Base-by-base conservation (phyloP, 2,888 invertebrate genomes). In the Lepidonotus clava region DNA sequence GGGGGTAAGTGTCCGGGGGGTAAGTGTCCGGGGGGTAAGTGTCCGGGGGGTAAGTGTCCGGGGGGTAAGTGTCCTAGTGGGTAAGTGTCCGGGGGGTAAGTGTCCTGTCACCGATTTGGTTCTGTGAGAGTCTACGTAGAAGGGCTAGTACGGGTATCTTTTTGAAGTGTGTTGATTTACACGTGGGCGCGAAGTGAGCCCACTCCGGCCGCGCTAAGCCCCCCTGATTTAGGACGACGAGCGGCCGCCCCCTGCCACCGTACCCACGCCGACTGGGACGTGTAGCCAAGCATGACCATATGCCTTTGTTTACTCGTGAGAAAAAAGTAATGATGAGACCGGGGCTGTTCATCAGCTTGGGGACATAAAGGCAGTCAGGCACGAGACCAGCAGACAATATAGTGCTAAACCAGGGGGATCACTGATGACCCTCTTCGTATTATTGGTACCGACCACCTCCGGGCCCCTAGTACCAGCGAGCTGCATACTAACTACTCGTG, bases 121-220 rank as follows among this genome's bases (percentile, higher is more conserved):
- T n/a, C n/a, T n/a, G n/a, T n/a, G n/a, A n/a, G n/a, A n/a, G n/a
- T n/a, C n/a, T n/a, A n/a, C n/a, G n/a, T n/a, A n/a, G n/a, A n/a
- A n/a, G n/a, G n/a, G n/a, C n/a, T n/a, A 11, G 46, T 46, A 46
- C 46, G 8, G 46, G 8, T 18, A 46, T 46, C 56, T 56, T 56
- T 56, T 56, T 56, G 56, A 56, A 56, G n/a, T 56, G 56, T 11
- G 4, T 56, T 56, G 56, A 56, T 56, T n/a, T 56, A 56, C 56
- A 14, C 14, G 18, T n/a, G n/a, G n/a, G n/a, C n/a, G n/a, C n/a
- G n/a, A n/a, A 8, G 18, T n/a, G 14, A 5, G 56, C 4, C n/a
- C 5, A n/a, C 14, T n/a, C 56, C 56, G 4, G 14, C 56, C 56
- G 14, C n/a, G 14, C 56, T 56, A 8, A 56, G n/a, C 56, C 56